These are phyloP conservation scores for Tenthredo livida DNA, from an alignment of 2,888 invertebrate species.

Conservation along the genomic window DNA sequence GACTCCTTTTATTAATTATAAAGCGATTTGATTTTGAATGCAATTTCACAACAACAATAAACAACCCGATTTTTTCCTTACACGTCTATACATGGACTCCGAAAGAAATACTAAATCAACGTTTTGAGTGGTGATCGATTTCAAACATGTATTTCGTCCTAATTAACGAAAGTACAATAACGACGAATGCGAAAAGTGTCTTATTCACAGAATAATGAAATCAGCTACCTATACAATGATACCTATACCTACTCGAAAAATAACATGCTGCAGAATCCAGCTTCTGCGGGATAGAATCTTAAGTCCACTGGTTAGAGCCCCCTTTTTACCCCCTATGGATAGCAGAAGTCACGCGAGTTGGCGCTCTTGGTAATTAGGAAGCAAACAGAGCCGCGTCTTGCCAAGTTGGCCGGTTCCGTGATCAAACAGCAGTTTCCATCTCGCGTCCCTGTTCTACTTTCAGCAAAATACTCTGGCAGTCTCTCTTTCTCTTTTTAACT, in stretches of 20 bases:
- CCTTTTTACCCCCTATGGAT: not conserved
- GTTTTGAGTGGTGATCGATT: not conserved
- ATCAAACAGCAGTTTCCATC: constrained; percentile 73
- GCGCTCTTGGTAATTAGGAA: constrained; percentile 69
- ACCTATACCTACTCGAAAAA: constrained; percentile 58
- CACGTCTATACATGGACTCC: too few species aligned
- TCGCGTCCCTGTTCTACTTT: constrained; percentile 62
- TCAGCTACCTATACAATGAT: not conserved
- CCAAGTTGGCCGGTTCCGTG: constrained; percentile 72
- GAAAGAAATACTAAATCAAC: not conserved
- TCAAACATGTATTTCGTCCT: not conserved
- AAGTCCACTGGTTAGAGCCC: constrained; percentile 62
- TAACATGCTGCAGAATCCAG: constrained; percentile 71
- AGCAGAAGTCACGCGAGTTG: constrained; percentile 50
- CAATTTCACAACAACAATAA: not conserved
- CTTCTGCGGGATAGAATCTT: constrained; percentile 70
- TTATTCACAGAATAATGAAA: not conserved
- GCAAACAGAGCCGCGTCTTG: constrained; percentile 73
- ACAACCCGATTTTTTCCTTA: too few species aligned
- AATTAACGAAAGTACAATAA: not conserved
- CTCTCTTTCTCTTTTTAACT: constrained; percentile 45
- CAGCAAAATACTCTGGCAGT: constrained; percentile 34
- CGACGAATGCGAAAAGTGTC: not conserved
- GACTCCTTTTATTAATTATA: not conserved
- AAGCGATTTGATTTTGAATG: not conserved